Base-by-base conservation (phyloP, 2,888 invertebrate species). In the Catocala sponsa region DNA sequence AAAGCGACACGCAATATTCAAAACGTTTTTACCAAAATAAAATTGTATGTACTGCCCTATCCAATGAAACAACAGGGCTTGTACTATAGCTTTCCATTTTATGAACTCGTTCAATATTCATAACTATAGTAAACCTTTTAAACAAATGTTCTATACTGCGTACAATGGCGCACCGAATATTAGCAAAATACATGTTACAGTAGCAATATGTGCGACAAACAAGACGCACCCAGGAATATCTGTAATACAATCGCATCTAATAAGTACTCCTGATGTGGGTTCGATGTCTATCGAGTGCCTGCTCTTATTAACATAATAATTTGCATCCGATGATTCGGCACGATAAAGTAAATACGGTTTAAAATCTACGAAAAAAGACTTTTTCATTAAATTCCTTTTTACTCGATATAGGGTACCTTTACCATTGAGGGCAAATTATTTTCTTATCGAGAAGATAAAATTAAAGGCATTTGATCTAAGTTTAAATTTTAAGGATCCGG, bases 251-350 rank as follows among this genome's bases (percentile, higher is more conserved):
- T 89, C 86, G 72, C 81, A 78, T 84, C 83, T 82, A 83, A 87
- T 88, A 88, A 86, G 84, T 84, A 83, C 80, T 77, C 80, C 79
- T 84, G 87, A 87, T 84, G 80, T 80, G 86, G 88, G 88, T 88
- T 81, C 87, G 79, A 87, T 85, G 72, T 76, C 77, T 76, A 80
- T 73, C 71, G 79, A 82, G 65, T 65, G 68, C 64, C 55, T 79
- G 74, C 76, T 73, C 78, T 80, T 79, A 84, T 88, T 87, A 83
- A 84, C 88, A 88, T 87, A 86, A 85, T 84, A 81, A 88, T 85
- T 84, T 85, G 81, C 84, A 82, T 83, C 81, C 77, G 81, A 77
- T 69, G 74, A 71, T 74, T 76, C 72, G 63, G 69, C 67, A 71
- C 59, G 76, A 79, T 83, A 79, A 74, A 68, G 55, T 42, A 62